Evolutionary conservation across 2,113 vertebrate species (phyloP).

Genomic region (Apistogramma diplotaenia): DNA sequence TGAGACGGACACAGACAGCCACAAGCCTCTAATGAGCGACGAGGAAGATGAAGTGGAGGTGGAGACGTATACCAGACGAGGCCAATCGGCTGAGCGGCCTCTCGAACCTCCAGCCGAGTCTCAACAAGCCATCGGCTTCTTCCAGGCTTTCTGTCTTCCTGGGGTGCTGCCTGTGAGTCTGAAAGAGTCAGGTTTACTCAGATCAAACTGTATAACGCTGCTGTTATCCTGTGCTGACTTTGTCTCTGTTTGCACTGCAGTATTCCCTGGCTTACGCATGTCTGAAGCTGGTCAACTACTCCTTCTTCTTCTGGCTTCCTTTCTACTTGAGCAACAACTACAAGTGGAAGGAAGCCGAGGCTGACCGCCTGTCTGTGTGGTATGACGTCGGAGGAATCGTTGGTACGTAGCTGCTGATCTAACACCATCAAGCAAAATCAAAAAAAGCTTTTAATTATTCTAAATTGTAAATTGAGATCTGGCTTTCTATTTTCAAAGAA

Average conservation of each 20-base stretch:
- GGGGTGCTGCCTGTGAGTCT: slow-evolving; percentile 89
- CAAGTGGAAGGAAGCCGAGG: slow-evolving; percentile 90
- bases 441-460: no score
- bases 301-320: slow-evolving; percentile 98
- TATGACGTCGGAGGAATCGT: slow-evolving; percentile 96
- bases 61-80: slow-evolving; percentile 66
- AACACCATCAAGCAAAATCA: background rate
- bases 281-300: slow-evolving; percentile 96
- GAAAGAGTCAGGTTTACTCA: background rate
- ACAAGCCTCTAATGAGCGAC: slow-evolving; percentile 86
- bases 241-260: slow-evolving; percentile 60
- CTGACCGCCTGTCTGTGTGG: slow-evolving; percentile 93
- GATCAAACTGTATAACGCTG: background rate
- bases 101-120: slow-evolving; percentile 52
- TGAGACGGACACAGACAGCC: slow-evolving; percentile 82
- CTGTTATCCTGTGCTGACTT: background rate
- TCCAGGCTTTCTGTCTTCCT: slow-evolving; percentile 90
- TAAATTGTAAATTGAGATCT: background rate
- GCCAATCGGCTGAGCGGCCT: slow-evolving; percentile 77
- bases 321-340: slow-evolving; percentile 96
- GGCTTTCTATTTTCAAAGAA: background rate
- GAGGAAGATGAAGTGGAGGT: slow-evolving; percentile 73
- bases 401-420: slow-evolving; percentile 73
- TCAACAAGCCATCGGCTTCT: slow-evolving; percentile 81
- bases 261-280: slow-evolving; percentile 94